Conservation (phyloP, 2,113 vertebrate genomes). For the Centrocercus urophasianus region DNA sequence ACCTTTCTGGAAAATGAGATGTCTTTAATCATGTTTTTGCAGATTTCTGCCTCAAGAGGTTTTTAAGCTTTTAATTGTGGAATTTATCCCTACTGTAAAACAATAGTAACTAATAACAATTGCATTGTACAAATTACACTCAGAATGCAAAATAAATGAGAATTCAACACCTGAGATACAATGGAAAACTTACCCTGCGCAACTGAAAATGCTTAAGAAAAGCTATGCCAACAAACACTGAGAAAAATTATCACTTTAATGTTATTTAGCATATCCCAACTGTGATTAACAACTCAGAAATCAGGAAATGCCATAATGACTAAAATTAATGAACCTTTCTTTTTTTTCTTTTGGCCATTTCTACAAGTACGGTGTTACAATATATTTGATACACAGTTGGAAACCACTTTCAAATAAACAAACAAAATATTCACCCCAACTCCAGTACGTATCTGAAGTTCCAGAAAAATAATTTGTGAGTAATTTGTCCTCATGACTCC, state of each 20-base stretch:
- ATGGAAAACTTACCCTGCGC: not conserved
- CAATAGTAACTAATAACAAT: not conserved
- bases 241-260: not conserved
- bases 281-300: not conserved
- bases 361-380: not conserved
- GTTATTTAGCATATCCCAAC: not conserved
- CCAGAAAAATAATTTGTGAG: not conserved
- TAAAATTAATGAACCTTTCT: not conserved
- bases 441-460: not conserved
- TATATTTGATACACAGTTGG: not conserved
- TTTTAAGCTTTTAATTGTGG: not conserved
- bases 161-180: not conserved
- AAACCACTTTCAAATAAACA: not conserved
- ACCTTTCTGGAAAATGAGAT: not conserved
- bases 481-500: not conserved
- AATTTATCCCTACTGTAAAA: conserved; percentile 6
- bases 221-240: not conserved
- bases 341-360: not conserved
- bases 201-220: not conserved
- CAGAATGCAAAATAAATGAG: conserved; percentile 27
- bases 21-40: not conserved
- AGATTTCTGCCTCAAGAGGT: not conserved
- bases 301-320: not conserved
- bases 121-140: not conserved
- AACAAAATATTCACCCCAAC: not conserved